Evolutionary conservation across 2,888 invertebrate genomes (phyloP).

Genomic region (Endomychus coccineus): DNA sequence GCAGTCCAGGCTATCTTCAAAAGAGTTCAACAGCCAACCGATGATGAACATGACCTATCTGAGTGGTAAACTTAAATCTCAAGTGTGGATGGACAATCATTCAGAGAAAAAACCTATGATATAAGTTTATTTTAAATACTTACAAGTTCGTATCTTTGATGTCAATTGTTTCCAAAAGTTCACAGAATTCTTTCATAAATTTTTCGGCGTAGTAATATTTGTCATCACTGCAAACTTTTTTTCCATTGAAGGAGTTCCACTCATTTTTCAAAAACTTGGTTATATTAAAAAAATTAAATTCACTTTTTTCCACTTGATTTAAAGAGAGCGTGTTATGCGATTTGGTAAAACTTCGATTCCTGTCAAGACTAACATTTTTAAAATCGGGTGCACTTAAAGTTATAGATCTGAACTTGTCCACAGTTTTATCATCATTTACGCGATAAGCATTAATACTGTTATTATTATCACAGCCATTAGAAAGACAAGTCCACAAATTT

Average conservation of each 20-base stretch:
- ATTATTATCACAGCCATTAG: conserved; percentile 27
- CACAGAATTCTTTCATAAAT: conserved; percentile 54
- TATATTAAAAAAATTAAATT: conserved; percentile 26
- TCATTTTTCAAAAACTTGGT: conserved; percentile 23
- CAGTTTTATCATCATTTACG: conserved; percentile 9
- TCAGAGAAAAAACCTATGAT: too few species aligned
- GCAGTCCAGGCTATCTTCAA: too few species aligned
- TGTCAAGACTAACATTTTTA: too few species aligned
- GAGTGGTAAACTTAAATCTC: too few species aligned
- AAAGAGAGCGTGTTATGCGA: conserved; percentile 10
- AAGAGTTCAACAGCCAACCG: too few species aligned
- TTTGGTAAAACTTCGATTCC: too few species aligned
- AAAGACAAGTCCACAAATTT: conserved; percentile 34
- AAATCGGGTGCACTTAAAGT: conserved; percentile 2
- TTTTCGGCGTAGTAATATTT: conserved; percentile 39
- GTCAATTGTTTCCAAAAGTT: conserved; percentile 63
- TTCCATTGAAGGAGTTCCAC: conserved; percentile 16
- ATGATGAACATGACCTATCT: too few species aligned
- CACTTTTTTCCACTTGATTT: conserved; percentile 17
- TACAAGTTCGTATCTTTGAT: conserved; percentile 87
- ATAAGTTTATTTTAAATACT: too few species aligned
- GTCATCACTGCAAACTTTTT: conserved; percentile 17
- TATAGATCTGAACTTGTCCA: conserved; percentile 1
- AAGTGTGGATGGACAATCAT: too few species aligned
- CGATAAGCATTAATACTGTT: conserved; percentile 28